These are phyloP conservation scores for Diplodus sargus DNA, from an alignment of 2,797 vertebrate species.

Conservation along the genomic window DNA sequence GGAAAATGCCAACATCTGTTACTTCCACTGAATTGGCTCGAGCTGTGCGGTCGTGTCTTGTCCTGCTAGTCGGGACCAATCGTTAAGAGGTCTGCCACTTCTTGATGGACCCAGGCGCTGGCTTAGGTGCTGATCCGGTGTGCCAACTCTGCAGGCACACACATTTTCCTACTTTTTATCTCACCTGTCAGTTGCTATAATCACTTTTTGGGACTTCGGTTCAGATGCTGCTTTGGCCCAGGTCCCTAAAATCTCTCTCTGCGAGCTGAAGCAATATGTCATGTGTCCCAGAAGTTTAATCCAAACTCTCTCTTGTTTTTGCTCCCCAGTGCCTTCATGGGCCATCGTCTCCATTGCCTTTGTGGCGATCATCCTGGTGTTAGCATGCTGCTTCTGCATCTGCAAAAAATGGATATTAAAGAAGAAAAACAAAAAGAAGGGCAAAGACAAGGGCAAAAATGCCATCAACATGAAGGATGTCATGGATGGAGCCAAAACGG, in stretches of 20 bases:
- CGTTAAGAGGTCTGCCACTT: constrained; percentile 67
- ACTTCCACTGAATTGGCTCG: constrained; percentile 76
- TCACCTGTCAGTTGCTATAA: constrained; percentile 50
- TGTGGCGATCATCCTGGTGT: constrained; percentile 95
- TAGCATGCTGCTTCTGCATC: constrained; percentile 99
- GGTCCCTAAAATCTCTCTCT: constrained; percentile 16
- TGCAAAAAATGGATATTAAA: constrained; percentile 99
- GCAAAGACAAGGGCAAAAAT: constrained; percentile 99
- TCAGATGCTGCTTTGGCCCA: constrained; percentile 14
- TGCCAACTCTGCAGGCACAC: constrained; percentile 26
- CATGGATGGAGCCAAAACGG: constrained; percentile 95
- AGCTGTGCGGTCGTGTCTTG: constrained; percentile 47
- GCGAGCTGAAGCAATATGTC: constrained; percentile 3
- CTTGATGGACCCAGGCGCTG: constrained; percentile 44
- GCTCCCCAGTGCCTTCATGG: constrained; percentile 95
- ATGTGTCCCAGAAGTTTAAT: constrained; percentile 15
- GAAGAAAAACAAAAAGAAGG: constrained; percentile 99
- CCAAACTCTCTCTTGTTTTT: constrained; percentile 10
- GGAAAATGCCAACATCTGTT: constrained; percentile 78
- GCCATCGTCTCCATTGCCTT: constrained; percentile 99
- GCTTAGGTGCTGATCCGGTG: constrained; percentile 19
- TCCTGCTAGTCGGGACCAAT: constrained; percentile 49
- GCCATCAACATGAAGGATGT: constrained; percentile 99
- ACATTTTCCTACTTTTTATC: constrained; percentile 43
- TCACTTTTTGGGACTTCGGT: constrained; percentile 31